These are phyloP conservation scores for Psilopsiagon aymara DNA, from an alignment of 2,113 vertebrate species.

Conservation along the genomic window DNA sequence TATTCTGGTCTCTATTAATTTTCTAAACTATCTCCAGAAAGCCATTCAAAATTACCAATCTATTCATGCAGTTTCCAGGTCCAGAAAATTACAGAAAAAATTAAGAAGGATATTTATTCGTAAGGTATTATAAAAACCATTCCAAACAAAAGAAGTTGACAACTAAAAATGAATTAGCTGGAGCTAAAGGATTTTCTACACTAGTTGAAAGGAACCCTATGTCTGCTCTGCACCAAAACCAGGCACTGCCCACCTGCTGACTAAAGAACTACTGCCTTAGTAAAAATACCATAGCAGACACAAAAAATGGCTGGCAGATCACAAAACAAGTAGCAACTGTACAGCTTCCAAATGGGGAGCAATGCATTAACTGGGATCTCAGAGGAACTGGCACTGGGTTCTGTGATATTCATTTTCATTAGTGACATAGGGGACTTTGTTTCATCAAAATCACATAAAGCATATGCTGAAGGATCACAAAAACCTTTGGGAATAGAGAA, in stretches of 20 bases:
- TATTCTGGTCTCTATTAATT: not conserved
- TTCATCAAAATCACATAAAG: conserved; percentile 9
- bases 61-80: not conserved
- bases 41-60: not conserved
- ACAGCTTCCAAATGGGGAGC: not conserved
- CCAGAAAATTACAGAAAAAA: not conserved
- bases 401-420: not conserved
- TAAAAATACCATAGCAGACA: not conserved
- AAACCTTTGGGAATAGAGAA: not conserved
- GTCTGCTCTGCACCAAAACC: not conserved
- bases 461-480: not conserved
- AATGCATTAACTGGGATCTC: not conserved
- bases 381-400: not conserved
- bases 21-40: not conserved
- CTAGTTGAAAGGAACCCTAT: not conserved
- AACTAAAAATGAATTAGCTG: not conserved
- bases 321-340: not conserved
- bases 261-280: not conserved
- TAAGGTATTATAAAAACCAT: not conserved
- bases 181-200: not conserved
- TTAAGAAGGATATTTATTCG: not conserved
- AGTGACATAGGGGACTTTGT: not conserved
- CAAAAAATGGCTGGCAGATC: not conserved
- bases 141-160: not conserved
- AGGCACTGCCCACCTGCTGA: not conserved